Conservation (phyloP, 2,797 vertebrate genomes). For the Dallia pectoralis region DNA sequence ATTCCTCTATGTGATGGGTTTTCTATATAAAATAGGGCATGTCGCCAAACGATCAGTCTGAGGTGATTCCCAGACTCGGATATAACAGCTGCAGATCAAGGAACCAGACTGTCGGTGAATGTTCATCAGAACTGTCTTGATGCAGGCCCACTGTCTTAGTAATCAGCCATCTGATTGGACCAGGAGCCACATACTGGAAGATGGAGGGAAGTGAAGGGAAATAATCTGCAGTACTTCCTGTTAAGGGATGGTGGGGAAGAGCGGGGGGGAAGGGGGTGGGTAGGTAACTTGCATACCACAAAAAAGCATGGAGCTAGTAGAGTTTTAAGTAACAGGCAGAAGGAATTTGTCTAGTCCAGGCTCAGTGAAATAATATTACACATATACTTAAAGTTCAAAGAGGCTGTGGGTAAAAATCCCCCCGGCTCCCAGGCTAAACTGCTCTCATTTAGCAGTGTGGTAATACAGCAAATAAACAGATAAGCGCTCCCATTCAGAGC, state of each 20-base stretch:
- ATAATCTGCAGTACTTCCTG: conserved; percentile 32
- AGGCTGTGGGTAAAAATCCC: conserved; percentile 30
- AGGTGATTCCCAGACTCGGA: conserved; percentile 35
- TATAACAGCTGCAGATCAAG: conserved; percentile 51
- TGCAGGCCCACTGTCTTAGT: conserved; percentile 37
- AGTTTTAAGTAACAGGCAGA: conserved; percentile 54
- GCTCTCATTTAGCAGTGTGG: conserved; percentile 46
- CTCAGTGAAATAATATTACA: conserved; percentile 67
- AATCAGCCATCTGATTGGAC: conserved; percentile 54
- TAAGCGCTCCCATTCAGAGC: conserved; percentile 57
- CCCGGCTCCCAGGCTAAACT: conserved; percentile 30
- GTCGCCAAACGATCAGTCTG: too few relatives aligned
- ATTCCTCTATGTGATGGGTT: too few relatives aligned
- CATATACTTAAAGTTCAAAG: conserved; percentile 65
- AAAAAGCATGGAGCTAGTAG: conserved; percentile 51
- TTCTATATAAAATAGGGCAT: too few relatives aligned
- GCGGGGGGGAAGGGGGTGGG: too few relatives aligned
- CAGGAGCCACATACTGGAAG: conserved; percentile 35
- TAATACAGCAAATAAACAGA: conserved; percentile 64
- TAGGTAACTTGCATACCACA: conserved; percentile 44
- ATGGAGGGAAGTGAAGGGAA: conserved; percentile 22
- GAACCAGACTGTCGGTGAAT: not conserved
- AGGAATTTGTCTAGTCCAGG: conserved; percentile 57
- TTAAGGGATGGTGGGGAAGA: conserved; percentile 28
- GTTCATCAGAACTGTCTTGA: conserved; percentile 40